Evolutionary conservation across 53 echinoderm and acorn worm genomes (phyloP).

Genomic region (Luidia sarsii): DNA sequence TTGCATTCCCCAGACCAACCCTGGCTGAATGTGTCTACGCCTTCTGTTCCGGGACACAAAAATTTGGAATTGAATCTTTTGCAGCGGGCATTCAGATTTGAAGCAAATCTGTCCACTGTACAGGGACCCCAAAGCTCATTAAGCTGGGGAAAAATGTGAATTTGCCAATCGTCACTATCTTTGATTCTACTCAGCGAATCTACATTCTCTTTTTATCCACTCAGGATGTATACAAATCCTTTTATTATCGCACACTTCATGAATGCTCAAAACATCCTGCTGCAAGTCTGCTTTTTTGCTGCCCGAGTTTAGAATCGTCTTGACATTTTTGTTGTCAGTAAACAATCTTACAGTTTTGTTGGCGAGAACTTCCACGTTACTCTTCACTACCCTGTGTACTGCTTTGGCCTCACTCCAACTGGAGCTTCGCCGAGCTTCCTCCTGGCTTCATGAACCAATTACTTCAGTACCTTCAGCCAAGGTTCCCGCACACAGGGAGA

Average conservation of each 20-base stretch:
- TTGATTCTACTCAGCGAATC: not conserved
- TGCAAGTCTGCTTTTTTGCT: not conserved
- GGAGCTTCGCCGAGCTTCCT: not conserved
- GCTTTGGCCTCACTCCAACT: not conserved
- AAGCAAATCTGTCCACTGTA: slow-evolving; percentile 48
- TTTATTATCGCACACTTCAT: not conserved
- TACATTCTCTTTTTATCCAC: not conserved
- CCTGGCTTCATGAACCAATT: not conserved
- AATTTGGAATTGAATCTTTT: slow-evolving; percentile 19
- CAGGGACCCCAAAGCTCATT: slow-evolving; percentile 21
- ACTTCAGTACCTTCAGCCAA: slow-evolving; percentile 24
- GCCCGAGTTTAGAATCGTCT: not conserved
- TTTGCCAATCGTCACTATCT: slow-evolving; percentile 14
- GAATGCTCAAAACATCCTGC: not conserved
- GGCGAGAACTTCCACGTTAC: not conserved
- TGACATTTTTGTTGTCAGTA: slow-evolving; percentile 6
- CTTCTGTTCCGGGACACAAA: slow-evolving; percentile 32
- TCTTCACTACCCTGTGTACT: not conserved
- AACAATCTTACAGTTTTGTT: not conserved
- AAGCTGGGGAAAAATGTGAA: not conserved
- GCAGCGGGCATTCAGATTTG: slow-evolving; percentile 9
- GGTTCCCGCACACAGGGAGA: slow-evolving; percentile 28
- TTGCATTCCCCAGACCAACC: not conserved
- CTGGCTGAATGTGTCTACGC: slow-evolving; percentile 34
- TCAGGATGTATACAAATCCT: not conserved